These are phyloP conservation scores for Lymantria dispar DNA, from an alignment of 2,888 invertebrate genomes.

Conservation along the genomic window DNA sequence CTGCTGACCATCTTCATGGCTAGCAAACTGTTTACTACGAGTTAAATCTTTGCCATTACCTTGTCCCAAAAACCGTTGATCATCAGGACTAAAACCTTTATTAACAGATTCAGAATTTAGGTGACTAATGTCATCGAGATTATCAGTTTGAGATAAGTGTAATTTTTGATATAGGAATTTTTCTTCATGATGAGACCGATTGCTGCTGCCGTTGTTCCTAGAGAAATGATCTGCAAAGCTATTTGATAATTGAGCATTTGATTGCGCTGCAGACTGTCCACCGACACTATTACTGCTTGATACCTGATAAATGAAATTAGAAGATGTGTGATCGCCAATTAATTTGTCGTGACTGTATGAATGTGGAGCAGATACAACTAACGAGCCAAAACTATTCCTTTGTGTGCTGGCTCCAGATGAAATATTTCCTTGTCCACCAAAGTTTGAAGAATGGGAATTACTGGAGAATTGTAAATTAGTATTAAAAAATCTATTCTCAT, in stretches of 20 bases:
- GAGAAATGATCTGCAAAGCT: neutral
- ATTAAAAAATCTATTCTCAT: conserved; percentile 1
- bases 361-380: neutral
- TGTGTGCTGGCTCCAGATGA: conserved; percentile 7
- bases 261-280: neutral
- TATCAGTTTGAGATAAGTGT: conserved; percentile 33
- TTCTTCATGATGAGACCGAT: conserved; percentile 7
- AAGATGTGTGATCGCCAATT: neutral
- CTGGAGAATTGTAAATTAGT: conserved; percentile 13
- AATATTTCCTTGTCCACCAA: conserved; percentile 6
- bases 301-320: neutral
- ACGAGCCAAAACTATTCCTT: conserved; percentile 1
- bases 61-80: neutral
- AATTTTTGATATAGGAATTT: conserved; percentile 37
- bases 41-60: neutral
- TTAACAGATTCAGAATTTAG: conserved; percentile 12
- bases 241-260: neutral
- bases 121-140: conserved; percentile 5
- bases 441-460: conserved; percentile 15
- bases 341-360: neutral
- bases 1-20: neutral
- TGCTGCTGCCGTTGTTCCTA: neutral
- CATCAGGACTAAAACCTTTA: conserved; percentile 2
- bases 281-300: neutral
- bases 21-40: neutral